Evolutionary conservation across 2,113 vertebrate genomes (phyloP).

Genomic region (Hiodon tergisus): DNA sequence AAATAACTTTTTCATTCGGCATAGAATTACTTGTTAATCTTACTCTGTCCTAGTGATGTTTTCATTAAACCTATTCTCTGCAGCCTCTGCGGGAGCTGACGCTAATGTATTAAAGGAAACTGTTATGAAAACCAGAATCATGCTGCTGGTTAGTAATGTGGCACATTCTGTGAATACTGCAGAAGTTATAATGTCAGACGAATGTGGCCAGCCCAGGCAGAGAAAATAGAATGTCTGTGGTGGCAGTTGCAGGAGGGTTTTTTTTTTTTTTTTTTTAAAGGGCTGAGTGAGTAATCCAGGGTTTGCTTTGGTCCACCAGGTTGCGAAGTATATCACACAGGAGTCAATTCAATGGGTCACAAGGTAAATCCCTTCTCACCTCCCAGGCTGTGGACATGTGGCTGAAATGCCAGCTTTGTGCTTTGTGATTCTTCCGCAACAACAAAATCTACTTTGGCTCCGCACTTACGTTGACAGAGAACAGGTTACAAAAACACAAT

Average conservation of each 20-base stretch:
- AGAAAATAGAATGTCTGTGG: neutral
- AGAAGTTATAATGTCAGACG: constrained; percentile 21
- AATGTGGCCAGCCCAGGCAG: constrained; percentile 30
- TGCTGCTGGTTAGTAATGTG: constrained; percentile 21
- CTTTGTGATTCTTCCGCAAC: neutral
- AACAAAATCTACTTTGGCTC: neutral
- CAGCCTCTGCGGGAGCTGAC: neutral
- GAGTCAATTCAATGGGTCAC: constrained; percentile 17
- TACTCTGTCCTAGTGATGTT: neutral
- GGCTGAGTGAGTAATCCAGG: neutral
- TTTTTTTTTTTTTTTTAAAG: neutral
- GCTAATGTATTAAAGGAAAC: neutral
- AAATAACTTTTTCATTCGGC: neutral
- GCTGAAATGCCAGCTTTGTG: constrained; percentile 9
- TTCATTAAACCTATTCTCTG: no score
- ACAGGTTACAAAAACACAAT: no score
- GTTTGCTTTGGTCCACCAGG: constrained; percentile 26
- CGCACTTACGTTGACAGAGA: neutral
- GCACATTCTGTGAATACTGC: constrained; percentile 21
- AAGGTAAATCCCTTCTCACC: constrained; percentile 20
- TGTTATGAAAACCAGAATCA: constrained; percentile 29
- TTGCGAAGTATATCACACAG: neutral
- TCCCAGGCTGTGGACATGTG: neutral
- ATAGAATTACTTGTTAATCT: neutral
- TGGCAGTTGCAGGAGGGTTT: neutral